Conservation (phyloP, 2,888 invertebrate species). For the Mystacides longicornis region DNA sequence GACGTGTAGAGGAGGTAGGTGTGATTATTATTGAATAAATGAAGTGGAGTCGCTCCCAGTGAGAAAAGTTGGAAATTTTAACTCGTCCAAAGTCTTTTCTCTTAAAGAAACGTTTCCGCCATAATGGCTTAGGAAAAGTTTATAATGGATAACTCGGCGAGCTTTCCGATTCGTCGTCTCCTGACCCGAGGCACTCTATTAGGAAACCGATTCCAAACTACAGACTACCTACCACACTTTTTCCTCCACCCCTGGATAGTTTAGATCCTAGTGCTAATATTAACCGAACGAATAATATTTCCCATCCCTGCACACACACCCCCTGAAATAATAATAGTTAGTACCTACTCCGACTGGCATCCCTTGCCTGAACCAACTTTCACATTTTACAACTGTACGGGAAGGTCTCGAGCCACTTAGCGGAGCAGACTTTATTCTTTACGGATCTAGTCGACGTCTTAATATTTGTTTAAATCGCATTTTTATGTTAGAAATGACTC, state of each 20-base stretch:
- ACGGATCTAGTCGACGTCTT: not conserved
- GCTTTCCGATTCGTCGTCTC: constrained; percentile 17
- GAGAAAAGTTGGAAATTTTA: constrained; percentile 19
- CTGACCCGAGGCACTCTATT: constrained; percentile 14
- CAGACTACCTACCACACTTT: constrained; percentile 4
- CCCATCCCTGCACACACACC: not conserved
- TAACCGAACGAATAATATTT: constrained; percentile 5
- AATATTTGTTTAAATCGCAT: not conserved
- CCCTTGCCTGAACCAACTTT: not conserved
- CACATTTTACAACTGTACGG: not conserved
- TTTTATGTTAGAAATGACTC: not conserved
- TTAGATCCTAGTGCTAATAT: constrained; percentile 4
- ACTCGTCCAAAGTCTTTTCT: constrained; percentile 16
- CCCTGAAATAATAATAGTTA: too few relatives aligned
- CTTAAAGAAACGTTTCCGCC: constrained; percentile 15
- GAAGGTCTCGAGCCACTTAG: not conserved
- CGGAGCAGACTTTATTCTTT: not conserved
- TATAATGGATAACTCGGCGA: constrained; percentile 23
- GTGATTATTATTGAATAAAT: not conserved
- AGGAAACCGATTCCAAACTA: constrained; percentile 2
- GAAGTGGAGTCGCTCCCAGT: constrained; percentile 1
- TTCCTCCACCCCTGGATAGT: too few relatives aligned
- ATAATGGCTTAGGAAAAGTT: constrained; percentile 21
- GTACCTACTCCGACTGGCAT: too few relatives aligned
- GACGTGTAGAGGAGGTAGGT: too few relatives aligned